Base-by-base conservation (phyloP, 1,140 invertebrate genomes). In the Temnothorax nylanderi region DNA sequence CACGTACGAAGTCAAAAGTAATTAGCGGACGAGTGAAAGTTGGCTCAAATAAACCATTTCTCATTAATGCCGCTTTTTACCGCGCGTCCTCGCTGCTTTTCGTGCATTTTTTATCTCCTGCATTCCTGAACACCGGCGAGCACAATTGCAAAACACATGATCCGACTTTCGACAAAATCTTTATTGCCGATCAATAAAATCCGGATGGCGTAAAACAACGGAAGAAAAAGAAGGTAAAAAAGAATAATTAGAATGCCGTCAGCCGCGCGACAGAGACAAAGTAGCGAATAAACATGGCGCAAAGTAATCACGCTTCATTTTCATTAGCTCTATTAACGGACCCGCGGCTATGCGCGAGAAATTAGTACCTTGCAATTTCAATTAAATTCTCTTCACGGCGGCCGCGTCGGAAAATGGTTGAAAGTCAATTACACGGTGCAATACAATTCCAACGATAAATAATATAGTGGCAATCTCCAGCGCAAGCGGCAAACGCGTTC, bases 311-410 rank as follows among this genome's bases (percentile, higher is more conserved):
- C 69, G 69, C 72, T 84, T 84, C 69, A 84, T 84, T 84, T 84
- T 84, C 69, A 84, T 84, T 84, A 84, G 69, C 69, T 84, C 72
- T 84, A 84, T 84, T 84, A 84, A 84, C 80, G 41, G 32, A 74
- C 54, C 41, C 69, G 69, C 41, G 80, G 69, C 41, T 84, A 84
- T 32, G 54, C 80, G 54, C 54, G 54, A 67, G 64, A 56, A 84
- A 84, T 84, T 84, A 84, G 80, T 84, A 34, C 32, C 69, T 84
- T 84, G 69, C 80, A 84, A 84, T 84, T 84, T 84, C 80, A 84
- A 84, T 84, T 84, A 84, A 84, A 84, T 75, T 84, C 80, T 60
- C 80, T 84, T 84, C 80, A 84, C 80, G 44, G 80, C 69, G 41
- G 26, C 54, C 69, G 80, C 69, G 80, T 74, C 54, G 80, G 80